Conservation (phyloP, 2,888 invertebrate species). For the Nycteola revayana region DNA sequence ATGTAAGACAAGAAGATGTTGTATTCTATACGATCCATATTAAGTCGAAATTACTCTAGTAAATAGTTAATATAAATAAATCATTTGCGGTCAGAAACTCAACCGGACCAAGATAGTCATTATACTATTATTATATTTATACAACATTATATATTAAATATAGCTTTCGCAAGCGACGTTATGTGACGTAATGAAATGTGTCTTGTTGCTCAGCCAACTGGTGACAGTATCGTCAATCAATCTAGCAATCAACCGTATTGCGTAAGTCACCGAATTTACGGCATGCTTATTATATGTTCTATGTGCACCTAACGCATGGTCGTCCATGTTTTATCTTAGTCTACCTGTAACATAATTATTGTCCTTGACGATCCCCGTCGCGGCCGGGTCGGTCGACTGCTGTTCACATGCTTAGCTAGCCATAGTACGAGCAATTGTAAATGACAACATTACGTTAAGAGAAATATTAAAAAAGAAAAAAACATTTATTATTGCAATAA, state of each 20-base stretch:
- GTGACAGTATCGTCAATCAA: slow-evolving; percentile 96
- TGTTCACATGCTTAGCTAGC: neutral
- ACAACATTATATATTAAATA: neutral
- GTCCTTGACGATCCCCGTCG: slow-evolving; percentile 31
- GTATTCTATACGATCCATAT: too few species aligned
- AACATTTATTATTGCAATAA: too few species aligned
- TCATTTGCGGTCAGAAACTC: slow-evolving; percentile 33
- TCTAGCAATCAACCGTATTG: slow-evolving; percentile 95
- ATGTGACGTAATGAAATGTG: slow-evolving; percentile 76
- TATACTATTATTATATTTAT: too few species aligned
- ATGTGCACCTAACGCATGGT: slow-evolving; percentile 70
- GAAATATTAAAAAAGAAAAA: too few species aligned
- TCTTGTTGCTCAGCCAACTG: slow-evolving; percentile 91
- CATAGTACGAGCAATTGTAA: too few species aligned
- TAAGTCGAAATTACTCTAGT: too few species aligned
- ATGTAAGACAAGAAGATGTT: too few species aligned
- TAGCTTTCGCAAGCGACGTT: slow-evolving; percentile 68
- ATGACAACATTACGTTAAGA: too few species aligned
- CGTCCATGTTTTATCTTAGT: slow-evolving; percentile 46
- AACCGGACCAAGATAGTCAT: slow-evolving; percentile 4
- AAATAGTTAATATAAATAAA: too few species aligned
- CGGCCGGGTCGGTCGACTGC: slow-evolving; percentile 8
- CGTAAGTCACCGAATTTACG: slow-evolving; percentile 86
- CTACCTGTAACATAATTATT: slow-evolving; percentile 35
- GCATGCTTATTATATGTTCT: slow-evolving; percentile 62